A percentile compares a stretch with the other conserved stretches of the same genome.
Conservation (phyloP, 1,140 invertebrate genomes). For the Maniola jurtina region DNA sequence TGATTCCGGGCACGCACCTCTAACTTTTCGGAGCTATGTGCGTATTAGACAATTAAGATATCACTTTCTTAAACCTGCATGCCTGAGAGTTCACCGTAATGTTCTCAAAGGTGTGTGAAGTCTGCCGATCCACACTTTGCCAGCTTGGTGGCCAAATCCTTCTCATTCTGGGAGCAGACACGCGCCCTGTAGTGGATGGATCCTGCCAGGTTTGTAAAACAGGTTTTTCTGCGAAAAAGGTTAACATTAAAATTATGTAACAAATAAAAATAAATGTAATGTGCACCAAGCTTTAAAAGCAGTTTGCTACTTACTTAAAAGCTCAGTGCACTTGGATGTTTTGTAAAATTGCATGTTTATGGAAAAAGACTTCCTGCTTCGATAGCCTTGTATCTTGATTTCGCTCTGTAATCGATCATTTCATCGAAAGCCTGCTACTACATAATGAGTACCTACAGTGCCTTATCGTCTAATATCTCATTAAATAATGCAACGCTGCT, state of each 20-base stretch:
- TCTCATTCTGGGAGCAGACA: too few relatives aligned
- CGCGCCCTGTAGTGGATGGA: too few relatives aligned
- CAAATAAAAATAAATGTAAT: not conserved
- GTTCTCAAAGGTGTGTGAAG: too few relatives aligned
- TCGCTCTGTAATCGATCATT: constrained; percentile 55
- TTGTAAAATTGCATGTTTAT: constrained; percentile 30
- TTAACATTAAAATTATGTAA: not conserved
- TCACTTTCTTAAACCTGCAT: too few relatives aligned
- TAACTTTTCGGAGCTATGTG: too few relatives aligned
- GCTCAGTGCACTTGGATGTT: constrained; percentile 10
- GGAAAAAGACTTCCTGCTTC: constrained; percentile 27
- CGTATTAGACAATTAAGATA: too few relatives aligned
- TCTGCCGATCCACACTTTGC: too few relatives aligned
- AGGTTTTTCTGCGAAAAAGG: too few relatives aligned
- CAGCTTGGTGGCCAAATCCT: too few relatives aligned
- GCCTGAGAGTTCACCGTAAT: too few relatives aligned
- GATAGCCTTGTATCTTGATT: constrained; percentile 48
- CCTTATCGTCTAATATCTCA: constrained; percentile 55
- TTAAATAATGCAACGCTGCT: constrained; percentile 33
- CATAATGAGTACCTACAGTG: constrained; percentile 54
- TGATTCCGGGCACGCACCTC: too few relatives aligned
- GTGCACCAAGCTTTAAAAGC: constrained; percentile 1
- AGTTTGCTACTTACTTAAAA: not conserved
- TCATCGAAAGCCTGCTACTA: constrained; percentile 43
- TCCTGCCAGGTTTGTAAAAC: too few relatives aligned